phyloP scores from a whole-genome alignment of 1,140 invertebrate species.

The Conus ventricosus region DNA sequence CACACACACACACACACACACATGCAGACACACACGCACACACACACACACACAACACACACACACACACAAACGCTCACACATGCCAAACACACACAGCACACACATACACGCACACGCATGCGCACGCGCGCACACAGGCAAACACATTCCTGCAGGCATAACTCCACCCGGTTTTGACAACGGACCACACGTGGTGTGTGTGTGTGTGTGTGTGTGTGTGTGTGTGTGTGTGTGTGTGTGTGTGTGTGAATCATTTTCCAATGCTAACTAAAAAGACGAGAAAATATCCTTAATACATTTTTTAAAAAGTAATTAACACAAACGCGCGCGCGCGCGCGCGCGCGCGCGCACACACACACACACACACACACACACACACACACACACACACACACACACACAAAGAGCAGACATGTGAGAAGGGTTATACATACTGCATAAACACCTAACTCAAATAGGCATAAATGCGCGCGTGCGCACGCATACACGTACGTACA shows the following conservation, averaged over 20 bases:
- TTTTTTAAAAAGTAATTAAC: not conserved
- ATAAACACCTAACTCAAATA: not conserved
- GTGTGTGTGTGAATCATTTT: too few relatives aligned
- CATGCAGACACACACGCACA: slow-evolving; percentile 7
- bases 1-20: slow-evolving; percentile 9
- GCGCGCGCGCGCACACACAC: not conserved
- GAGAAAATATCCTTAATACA: not conserved
- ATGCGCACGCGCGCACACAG: too few relatives aligned
- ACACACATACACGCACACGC: not conserved
- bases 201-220: too few relatives aligned
- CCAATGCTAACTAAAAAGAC: not conserved
- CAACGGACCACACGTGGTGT: too few relatives aligned
- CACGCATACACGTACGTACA: not conserved
- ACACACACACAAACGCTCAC: not conserved
- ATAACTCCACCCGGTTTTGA: too few relatives aligned
- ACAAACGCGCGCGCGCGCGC: too few relatives aligned
- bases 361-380: not conserved
- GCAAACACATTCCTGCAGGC: too few relatives aligned
- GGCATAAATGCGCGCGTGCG: too few relatives aligned
- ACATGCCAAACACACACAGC: not conserved
- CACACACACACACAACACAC: slow-evolving; percentile 18
- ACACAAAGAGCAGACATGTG: too few relatives aligned
- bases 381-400: not conserved
- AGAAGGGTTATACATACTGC: too few relatives aligned
- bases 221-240: too few relatives aligned